Evolutionary conservation across 2,113 vertebrate genomes (phyloP).

Genomic region (Spizaetus ornatus): DNA sequence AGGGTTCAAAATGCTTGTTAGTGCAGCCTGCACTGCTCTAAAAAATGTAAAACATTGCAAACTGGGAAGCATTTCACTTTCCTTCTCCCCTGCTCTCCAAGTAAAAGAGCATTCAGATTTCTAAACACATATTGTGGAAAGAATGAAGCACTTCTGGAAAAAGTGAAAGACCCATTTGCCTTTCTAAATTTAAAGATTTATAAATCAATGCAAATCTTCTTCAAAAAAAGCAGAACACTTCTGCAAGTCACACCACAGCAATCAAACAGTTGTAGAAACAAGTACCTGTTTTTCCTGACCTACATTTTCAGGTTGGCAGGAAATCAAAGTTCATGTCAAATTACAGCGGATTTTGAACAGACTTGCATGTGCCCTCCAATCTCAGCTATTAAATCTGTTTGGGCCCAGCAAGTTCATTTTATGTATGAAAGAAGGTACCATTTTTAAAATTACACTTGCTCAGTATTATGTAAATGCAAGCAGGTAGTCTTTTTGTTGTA

Average conservation of each 20-base stretch:
- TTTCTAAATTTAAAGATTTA: background rate
- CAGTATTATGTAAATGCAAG: background rate
- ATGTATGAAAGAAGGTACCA: background rate
- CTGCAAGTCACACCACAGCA: background rate
- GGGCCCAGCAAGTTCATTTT: background rate
- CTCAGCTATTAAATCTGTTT: background rate
- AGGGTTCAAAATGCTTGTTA: background rate
- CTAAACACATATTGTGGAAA: background rate
- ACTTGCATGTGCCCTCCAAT: background rate
- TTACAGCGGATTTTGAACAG: slow-evolving; percentile 40
- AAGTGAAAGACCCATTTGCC: background rate
- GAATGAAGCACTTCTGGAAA: slow-evolving; percentile 4
- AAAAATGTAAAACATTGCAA: background rate
- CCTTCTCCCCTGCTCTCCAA: background rate
- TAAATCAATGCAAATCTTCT: background rate
- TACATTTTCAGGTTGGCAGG: slow-evolving; percentile 29
- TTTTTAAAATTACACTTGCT: background rate
- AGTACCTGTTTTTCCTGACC: slow-evolving; percentile 54
- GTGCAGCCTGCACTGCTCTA: background rate
- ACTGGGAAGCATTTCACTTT: background rate
- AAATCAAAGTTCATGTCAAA: slow-evolving; percentile 39
- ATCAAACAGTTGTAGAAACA: background rate
- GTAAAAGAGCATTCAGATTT: background rate
- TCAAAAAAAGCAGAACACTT: background rate
- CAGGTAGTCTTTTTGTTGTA: background rate